Evolutionary conservation across 1,140 invertebrate species (phyloP), one percentile per base, ranked within the genome.

Genomic region (Pseudomyrmex flavicornis): DNA sequence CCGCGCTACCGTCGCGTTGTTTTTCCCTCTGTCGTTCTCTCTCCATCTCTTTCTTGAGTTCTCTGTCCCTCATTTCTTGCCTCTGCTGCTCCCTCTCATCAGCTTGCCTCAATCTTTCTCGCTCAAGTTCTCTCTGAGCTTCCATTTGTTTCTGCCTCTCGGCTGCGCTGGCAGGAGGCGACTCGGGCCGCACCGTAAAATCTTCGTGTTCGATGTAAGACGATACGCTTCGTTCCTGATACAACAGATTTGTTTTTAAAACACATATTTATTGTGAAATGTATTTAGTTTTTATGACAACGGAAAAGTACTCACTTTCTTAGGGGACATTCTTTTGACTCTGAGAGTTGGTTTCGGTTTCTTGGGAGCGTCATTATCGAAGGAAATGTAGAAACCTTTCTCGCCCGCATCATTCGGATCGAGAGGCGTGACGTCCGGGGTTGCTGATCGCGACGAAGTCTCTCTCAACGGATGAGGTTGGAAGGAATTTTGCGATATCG

Each of bases 311-410:
- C 94, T 92, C 89, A 97, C 97, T 93, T 97, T 97, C 89, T 97
- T 97, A 0, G 97, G 97, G 35, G 97, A 97, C n/a, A 94, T 94
- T 75, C 96, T 95, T 93, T 97, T 98, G 22, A 95, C 95, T 83
- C 97, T 95, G 15, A 98, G 93, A 46, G 97, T 97, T 0, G 98
- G 98, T 94, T 98, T 98, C 1, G 98, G 97, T 90, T 98, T 95
- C 92, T 98, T 98, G 3, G 98, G 98, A 80, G 96, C 96, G 61
- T 98, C 97, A 91, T 97, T 96, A 91, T 98, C 98, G 92, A 99
- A 98, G 26, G 98, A 98, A 91, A 99, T 98, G 92, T 99, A 98
- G 94, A 99, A 99, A n/a, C 98, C 98, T 94, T 98, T 98, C 92
- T 98, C 97, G 22, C 87, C 92, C 35, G 86, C 90, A 85, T 95